phyloP scores from a whole-genome alignment of 2,113 vertebrate genomes.

The Nerophis lumbriciformis region DNA sequence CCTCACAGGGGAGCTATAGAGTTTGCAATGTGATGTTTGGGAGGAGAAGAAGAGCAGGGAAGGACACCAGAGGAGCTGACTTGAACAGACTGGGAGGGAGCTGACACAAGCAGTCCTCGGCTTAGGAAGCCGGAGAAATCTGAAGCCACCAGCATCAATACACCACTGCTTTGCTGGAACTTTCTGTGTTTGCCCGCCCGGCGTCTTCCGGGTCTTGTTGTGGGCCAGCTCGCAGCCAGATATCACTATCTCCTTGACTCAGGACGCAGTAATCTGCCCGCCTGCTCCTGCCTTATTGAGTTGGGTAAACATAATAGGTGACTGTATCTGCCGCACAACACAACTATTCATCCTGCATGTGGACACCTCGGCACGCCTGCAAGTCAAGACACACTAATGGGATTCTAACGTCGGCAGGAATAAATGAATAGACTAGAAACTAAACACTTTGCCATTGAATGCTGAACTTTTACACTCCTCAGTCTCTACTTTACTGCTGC shows the following conservation, averaged over 20 bases:
- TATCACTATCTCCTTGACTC: conserved; percentile 75
- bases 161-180: conserved; percentile 50
- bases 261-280: conserved; percentile 73
- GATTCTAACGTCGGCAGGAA: conserved; percentile 33
- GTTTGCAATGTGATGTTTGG: conserved; percentile 4
- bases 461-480: no score
- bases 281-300: conserved; percentile 75
- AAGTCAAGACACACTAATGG: conserved; percentile 23
- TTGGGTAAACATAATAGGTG: conserved; percentile 76
- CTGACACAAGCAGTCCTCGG: conserved; percentile 64
- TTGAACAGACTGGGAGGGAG: conserved; percentile 59
- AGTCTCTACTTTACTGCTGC: no score
- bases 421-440: background rate
- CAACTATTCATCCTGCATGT: conserved; percentile 63
- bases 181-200: conserved; percentile 23
- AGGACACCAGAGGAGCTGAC: conserved; percentile 48
- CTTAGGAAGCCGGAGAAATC: conserved; percentile 56
- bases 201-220: conserved; percentile 55
- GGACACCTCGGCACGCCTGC: conserved; percentile 41
- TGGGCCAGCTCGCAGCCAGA: conserved; percentile 67
- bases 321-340: conserved; percentile 71
- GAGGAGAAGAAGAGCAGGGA: background rate
- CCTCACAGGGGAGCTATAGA: conserved; percentile 10
- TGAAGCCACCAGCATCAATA: conserved; percentile 45
- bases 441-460: no score